These are phyloP conservation scores for Callyntrura guangdongensis DNA, from an alignment of 2,888 invertebrate species.

Conservation along the genomic window DNA sequence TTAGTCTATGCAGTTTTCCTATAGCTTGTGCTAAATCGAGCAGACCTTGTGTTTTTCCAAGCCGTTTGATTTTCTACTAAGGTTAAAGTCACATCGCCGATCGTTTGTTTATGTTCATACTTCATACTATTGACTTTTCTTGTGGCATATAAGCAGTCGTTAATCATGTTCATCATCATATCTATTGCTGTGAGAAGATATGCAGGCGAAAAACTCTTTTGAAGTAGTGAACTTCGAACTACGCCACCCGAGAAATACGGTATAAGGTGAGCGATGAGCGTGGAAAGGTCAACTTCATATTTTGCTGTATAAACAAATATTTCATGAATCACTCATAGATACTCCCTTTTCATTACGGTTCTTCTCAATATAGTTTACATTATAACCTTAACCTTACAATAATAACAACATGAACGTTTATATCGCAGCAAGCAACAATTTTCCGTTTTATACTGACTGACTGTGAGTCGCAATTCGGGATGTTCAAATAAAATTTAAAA, in stretches of 20 bases:
- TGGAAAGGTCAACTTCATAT: slow-evolving; percentile 43
- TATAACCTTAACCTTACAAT: too few relatives aligned
- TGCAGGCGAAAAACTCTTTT: background rate
- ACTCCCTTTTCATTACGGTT: background rate
- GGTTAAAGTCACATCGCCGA: slow-evolving; percentile 3
- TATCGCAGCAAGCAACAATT: background rate
- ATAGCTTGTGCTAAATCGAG: background rate
- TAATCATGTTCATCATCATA: slow-evolving; percentile 34
- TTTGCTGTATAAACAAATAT: slow-evolving; percentile 24
- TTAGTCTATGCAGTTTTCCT: background rate
- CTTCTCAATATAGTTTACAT: background rate
- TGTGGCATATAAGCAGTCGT: slow-evolving; percentile 12
- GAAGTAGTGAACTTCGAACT: background rate
- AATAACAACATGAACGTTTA: too few relatives aligned
- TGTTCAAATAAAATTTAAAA: too few relatives aligned
- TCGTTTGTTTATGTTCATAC: slow-evolving; percentile 22
- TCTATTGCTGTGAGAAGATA: background rate
- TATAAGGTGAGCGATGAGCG: background rate
- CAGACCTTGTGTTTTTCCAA: slow-evolving; percentile 34
- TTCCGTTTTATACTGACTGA: too few relatives aligned
- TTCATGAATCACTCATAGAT: slow-evolving; percentile 10
- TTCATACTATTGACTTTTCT: slow-evolving; percentile 3
- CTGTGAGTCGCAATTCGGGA: too few relatives aligned
- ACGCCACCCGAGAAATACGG: background rate
- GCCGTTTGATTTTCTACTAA: slow-evolving; percentile 15